Percentiles rank a stretch among this genome's conserved stretches.
phyloP scores from a whole-genome alignment of 2,888 invertebrate genomes.

The Altica lythri region DNA sequence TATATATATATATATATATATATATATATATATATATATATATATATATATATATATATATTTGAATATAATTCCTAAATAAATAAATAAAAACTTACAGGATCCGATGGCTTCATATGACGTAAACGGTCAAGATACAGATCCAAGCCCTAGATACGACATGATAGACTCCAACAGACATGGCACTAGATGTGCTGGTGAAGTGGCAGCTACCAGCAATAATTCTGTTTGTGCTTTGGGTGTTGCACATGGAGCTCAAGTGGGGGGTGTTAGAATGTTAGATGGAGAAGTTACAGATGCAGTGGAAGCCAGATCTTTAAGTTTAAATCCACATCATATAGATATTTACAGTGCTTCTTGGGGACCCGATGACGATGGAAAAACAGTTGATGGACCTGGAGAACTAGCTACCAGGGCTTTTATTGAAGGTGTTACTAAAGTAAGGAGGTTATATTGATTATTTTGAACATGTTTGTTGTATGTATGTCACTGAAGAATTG shows the following conservation, averaged over 20 bases:
- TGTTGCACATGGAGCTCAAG: slow-evolving; percentile 92
- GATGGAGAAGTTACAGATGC: slow-evolving; percentile 99
- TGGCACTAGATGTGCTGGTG: slow-evolving; percentile 94
- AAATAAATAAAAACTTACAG: no score
- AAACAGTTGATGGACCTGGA: slow-evolving; percentile 97
- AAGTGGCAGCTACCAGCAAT: slow-evolving; percentile 96
- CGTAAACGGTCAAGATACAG: slow-evolving; percentile 93
- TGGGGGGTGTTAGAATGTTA: slow-evolving; percentile 92
- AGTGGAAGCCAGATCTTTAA: slow-evolving; percentile 93
- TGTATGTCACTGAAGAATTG: no score
- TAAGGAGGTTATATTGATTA: no score
- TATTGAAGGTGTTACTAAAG: slow-evolving; percentile 92
- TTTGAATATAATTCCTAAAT: no score
- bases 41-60: no score
- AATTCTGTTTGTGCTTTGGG: slow-evolving; percentile 96
- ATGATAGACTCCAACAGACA: slow-evolving; percentile 95
- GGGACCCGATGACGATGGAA: slow-evolving; percentile 98
- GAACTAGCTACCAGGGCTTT: slow-evolving; percentile 94
- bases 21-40: no score
- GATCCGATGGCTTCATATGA: slow-evolving; percentile 96
- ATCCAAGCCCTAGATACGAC: slow-evolving; percentile 97
- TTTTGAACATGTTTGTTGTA: no score
- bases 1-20: no score
- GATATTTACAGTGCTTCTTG: slow-evolving; percentile 98
- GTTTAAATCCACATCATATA: slow-evolving; percentile 94